Evolutionary conservation across 2,888 invertebrate genomes (phyloP).

Genomic region (Timandra comae): DNA sequence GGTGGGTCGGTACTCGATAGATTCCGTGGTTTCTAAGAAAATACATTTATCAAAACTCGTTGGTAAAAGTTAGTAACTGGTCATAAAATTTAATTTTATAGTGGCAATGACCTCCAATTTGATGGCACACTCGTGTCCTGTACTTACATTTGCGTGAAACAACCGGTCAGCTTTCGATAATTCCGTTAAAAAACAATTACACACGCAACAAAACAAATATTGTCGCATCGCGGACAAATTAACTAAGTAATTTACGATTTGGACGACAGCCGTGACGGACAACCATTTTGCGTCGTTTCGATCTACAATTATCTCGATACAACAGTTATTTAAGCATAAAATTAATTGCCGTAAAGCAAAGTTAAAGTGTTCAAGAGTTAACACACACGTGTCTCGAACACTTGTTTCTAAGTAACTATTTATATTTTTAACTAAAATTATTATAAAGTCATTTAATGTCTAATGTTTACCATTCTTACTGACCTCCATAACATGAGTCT

Average conservation of each 20-base stretch:
- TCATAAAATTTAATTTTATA: conserved; percentile 6
- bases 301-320: conserved; percentile 21
- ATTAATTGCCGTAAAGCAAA: conserved; percentile 17
- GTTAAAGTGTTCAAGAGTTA: conserved; percentile 13
- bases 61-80: too few relatives aligned
- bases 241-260: conserved; percentile 25
- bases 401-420: background rate
- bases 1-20: too few relatives aligned
- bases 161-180: conserved; percentile 25
- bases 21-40: too few relatives aligned
- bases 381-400: background rate
- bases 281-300: conserved; percentile 21
- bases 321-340: conserved; percentile 23
- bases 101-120: conserved; percentile 23
- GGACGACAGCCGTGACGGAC: conserved; percentile 26
- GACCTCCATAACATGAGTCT: too few relatives aligned
- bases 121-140: conserved; percentile 15
- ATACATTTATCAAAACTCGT: background rate
- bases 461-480: too few relatives aligned
- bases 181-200: conserved; percentile 21
- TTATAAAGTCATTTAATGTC: too few relatives aligned
- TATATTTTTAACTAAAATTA: too few relatives aligned
- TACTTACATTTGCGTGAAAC: conserved; percentile 22
- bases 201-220: conserved; percentile 21
- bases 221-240: conserved; percentile 25